These are phyloP conservation scores for Aphaenogaster floridana DNA, from an alignment of 1,140 invertebrate species.

Conservation along the genomic window DNA sequence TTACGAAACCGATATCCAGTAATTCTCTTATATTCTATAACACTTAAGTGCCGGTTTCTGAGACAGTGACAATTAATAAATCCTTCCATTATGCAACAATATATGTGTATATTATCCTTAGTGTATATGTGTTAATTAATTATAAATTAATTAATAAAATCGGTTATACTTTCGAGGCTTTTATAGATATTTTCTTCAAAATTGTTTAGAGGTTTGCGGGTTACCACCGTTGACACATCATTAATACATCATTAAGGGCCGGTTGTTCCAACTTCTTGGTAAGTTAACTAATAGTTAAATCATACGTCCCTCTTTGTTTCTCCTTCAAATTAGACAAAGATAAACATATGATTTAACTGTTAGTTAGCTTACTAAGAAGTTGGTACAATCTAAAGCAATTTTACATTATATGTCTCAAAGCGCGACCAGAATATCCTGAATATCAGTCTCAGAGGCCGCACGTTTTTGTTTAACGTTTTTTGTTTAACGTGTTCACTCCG, in stretches of 20 bases:
- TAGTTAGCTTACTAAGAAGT: no score
- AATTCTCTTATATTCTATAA: neutral
- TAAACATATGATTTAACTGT: no score
- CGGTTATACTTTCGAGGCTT: no score
- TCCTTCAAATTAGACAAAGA: no score
- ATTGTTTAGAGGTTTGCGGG: no score
- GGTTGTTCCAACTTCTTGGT: no score
- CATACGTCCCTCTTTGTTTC: no score
- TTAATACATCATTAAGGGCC: no score
- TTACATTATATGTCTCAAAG: neutral
- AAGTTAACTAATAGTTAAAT: no score
- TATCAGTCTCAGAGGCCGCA: neutral
- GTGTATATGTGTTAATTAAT: neutral
- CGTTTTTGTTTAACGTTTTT: neutral
- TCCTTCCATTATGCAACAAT: neutral
- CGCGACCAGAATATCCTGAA: neutral
- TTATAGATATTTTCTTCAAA: no score
- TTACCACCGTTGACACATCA: no score
- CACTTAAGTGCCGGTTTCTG: neutral
- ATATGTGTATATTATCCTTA: neutral
- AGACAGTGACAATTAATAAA: neutral
- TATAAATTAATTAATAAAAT: neutral
- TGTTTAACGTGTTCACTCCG: neutral
- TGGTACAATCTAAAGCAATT: neutral
- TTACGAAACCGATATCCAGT: neutral